These are phyloP conservation scores for Deroplatys truncata DNA, from an alignment of 2,888 invertebrate species.

Conservation along the genomic window DNA sequence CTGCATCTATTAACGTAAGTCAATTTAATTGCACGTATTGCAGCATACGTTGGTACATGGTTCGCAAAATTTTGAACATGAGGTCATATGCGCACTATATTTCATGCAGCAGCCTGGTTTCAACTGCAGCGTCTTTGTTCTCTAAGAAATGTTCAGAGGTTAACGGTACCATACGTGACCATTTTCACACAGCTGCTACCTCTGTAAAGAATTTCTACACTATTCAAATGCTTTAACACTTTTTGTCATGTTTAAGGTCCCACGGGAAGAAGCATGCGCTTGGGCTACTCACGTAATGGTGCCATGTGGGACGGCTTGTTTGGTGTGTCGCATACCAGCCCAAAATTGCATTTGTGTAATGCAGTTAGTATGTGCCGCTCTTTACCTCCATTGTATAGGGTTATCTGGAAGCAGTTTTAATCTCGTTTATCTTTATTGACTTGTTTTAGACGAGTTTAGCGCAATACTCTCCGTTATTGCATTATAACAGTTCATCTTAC, in stretches of 20 bases:
- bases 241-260: background rate
- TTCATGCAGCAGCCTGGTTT: background rate
- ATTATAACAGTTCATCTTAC: too few relatives aligned
- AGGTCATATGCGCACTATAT: too few relatives aligned
- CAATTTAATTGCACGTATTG: too few relatives aligned
- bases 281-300: background rate
- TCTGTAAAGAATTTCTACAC: background rate
- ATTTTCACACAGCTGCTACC: background rate
- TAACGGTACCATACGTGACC: background rate
- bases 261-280: background rate
- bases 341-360: background rate
- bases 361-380: background rate
- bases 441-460: background rate
- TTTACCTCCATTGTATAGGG: background rate
- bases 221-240: background rate
- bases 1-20: too few relatives aligned
- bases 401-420: background rate
- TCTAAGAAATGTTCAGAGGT: background rate
- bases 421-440: background rate
- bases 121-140: background rate
- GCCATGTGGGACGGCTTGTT: background rate
- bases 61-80: too few relatives aligned
- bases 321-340: background rate
- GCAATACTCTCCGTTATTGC: too few relatives aligned
- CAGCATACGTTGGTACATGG: too few relatives aligned